Evolutionary conservation across 2,888 invertebrate genomes (phyloP).

Genomic region (Agonopterix subpropinquella): DNA sequence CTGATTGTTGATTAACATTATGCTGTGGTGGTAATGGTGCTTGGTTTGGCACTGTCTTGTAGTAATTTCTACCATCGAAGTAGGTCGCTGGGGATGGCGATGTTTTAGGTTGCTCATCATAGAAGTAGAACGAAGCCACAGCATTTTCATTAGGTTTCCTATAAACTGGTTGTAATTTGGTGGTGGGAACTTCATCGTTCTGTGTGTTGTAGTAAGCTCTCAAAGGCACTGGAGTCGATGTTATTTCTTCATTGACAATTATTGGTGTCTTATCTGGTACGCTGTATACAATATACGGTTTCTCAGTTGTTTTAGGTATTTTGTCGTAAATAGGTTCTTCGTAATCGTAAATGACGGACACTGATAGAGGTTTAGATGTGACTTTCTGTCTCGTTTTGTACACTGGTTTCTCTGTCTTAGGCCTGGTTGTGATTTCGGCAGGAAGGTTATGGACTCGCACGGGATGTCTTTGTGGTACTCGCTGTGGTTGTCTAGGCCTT

Average conservation of each 20-base stretch:
- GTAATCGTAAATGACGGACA: slow-evolving; percentile 69
- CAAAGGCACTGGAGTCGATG: slow-evolving; percentile 78
- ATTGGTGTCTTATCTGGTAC: slow-evolving; percentile 57
- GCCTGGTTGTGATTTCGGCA: slow-evolving; percentile 50
- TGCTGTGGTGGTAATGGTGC: slow-evolving; percentile 35
- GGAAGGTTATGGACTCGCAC: slow-evolving; percentile 59
- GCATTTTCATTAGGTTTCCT: slow-evolving; percentile 61
- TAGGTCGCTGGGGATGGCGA: slow-evolving; percentile 73
- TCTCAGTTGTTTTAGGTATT: slow-evolving; percentile 57
- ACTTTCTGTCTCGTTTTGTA: slow-evolving; percentile 66
- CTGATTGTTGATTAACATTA: slow-evolving; percentile 44
- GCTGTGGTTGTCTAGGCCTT: slow-evolving; percentile 56
- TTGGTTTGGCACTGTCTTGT: slow-evolving; percentile 53
- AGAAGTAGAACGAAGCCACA: slow-evolving; percentile 80
- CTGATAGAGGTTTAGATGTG: slow-evolving; percentile 65
- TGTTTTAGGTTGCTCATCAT: slow-evolving; percentile 77
- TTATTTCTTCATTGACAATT: slow-evolving; percentile 56
- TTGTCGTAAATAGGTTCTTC: slow-evolving; percentile 57
- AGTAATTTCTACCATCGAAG: slow-evolving; percentile 65
- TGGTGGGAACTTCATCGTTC: slow-evolving; percentile 70
- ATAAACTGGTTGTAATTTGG: slow-evolving; percentile 69
- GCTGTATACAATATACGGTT: slow-evolving; percentile 70
- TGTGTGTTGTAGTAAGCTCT: slow-evolving; percentile 76
- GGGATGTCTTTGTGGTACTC: slow-evolving; percentile 56
- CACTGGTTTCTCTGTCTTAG: slow-evolving; percentile 61